Evolutionary conservation across 1,140 invertebrate genomes (phyloP), one percentile per base, ranked within the genome.

Genomic region (Drosophila repleta): DNA sequence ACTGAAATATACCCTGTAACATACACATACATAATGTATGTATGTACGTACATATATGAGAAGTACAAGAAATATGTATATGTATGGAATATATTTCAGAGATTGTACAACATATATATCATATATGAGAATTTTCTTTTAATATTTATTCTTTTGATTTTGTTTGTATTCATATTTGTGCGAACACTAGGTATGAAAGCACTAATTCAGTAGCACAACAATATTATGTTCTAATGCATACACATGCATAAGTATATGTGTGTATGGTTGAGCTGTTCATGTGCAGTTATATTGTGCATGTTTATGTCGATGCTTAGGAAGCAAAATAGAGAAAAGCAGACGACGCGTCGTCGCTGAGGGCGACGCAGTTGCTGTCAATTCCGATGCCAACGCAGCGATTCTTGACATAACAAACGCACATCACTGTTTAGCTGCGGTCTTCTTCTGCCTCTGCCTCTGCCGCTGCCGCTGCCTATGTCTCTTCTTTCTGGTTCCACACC

Each of bases 371-470:
- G 52, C 67, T 70, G 67, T 66, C 62, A 58, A 58, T 66, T 58
- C 21, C 37, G 68, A 71, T 71, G 62, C 52, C 68, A 71, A 71
- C 62, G 68, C 68, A 21, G 53, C 68, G 68, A 58, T 71, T 57
- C 46, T 66, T 46, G 45, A 39, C 61, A 66, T 18, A 66, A 66
- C 68, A 66, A 66, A 71, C 68, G 63, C 62, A 66, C 62, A 45
- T 18, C 37, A 57, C 13, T 71, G 62, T 66, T 52, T 53, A 65
- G 35, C 62, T 35, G 18, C 15, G 26, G 8, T 20, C 53, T 41
- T n/a, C 4, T 10, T 37, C 10, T 26, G 6, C 20, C 11, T 45
- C 21, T 15, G 13, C 29, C 7, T 7, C 29, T 29, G 8, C 7
- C 29, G 5, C 0, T 29, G 7, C 29, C 29, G 4, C 29, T 41